A percentile compares a stretch with the other conserved stretches of the same genome.
phyloP scores from a whole-genome alignment of 2,797 vertebrate species.

The Chaenodraco wilsoni region DNA sequence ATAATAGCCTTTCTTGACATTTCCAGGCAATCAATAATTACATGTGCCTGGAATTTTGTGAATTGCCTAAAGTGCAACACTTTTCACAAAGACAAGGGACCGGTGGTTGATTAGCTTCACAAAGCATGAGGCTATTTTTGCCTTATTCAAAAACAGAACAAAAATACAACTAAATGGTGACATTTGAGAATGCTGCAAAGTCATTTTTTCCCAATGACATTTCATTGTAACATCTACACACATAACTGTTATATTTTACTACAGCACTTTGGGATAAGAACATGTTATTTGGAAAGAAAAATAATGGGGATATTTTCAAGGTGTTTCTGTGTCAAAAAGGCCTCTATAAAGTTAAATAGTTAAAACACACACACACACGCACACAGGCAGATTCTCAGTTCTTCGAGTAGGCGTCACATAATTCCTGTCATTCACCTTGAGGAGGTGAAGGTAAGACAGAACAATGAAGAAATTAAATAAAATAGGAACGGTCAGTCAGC shows the following conservation, averaged over 20 bases:
- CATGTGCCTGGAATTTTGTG: slow-evolving; percentile 55
- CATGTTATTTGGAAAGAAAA: slow-evolving; percentile 43
- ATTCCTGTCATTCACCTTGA: slow-evolving; percentile 67
- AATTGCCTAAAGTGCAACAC: slow-evolving; percentile 50
- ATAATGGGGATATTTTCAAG: slow-evolving; percentile 14
- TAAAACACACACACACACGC: slow-evolving; percentile 9
- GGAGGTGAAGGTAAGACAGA: slow-evolving; percentile 43
- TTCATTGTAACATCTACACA: slow-evolving; percentile 35
- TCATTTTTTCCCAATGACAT: slow-evolving; percentile 56
- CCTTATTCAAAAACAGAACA: slow-evolving; percentile 35
- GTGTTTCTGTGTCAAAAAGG: slow-evolving; percentile 3
- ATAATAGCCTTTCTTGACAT: slow-evolving; percentile 70
- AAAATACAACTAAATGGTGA: slow-evolving; percentile 49
- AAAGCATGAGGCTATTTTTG: slow-evolving; percentile 47
- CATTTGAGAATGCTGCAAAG: slow-evolving; percentile 66
- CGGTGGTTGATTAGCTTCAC: slow-evolving; percentile 34
- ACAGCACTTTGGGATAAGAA: slow-evolving; percentile 10
- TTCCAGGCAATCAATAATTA: slow-evolving; percentile 71
- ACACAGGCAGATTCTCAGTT: slow-evolving; percentile 36
- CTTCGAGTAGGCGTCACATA: slow-evolving; percentile 37
- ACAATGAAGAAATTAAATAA: slow-evolving; percentile 41
- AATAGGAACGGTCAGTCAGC: slow-evolving; percentile 5
- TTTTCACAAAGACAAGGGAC: slow-evolving; percentile 33
- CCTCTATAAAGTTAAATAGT: slow-evolving; percentile 24
- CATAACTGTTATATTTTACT: background rate